Conservation (phyloP, 2,797 vertebrate species). For the Rhinophrynus dorsalis region DNA sequence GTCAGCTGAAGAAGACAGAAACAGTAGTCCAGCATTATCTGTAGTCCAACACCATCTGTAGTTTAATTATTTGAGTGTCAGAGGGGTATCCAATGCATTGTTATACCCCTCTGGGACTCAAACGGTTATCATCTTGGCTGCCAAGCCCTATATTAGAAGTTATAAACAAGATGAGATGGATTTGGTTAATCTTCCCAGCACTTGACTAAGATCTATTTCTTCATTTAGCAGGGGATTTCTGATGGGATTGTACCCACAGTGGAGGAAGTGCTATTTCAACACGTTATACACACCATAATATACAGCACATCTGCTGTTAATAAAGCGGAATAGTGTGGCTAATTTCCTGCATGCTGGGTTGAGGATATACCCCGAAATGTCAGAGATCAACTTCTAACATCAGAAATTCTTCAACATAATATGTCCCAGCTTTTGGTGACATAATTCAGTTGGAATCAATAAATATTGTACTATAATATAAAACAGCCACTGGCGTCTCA, state of each 20-base stretch:
- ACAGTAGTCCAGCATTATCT: too few relatives aligned
- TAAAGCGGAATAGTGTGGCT: slow-evolving; percentile 36
- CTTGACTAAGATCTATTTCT: not conserved
- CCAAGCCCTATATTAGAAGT: too few relatives aligned
- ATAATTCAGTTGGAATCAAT: slow-evolving; percentile 48
- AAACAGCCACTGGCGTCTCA: slow-evolving; percentile 39
- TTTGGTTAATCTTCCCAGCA: not conserved
- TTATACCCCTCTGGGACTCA: too few relatives aligned
- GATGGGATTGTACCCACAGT: not conserved
- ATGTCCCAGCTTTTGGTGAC: slow-evolving; percentile 39
- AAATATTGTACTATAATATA: slow-evolving; percentile 39
- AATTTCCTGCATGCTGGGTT: slow-evolving; percentile 43
- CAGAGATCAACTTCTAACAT: slow-evolving; percentile 48
- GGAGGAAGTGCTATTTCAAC: slow-evolving; percentile 9
- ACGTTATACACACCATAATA: slow-evolving; percentile 9
- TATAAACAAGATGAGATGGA: too few relatives aligned
- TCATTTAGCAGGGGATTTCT: not conserved
- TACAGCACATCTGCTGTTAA: slow-evolving; percentile 36
- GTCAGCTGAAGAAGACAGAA: too few relatives aligned
- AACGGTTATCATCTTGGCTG: too few relatives aligned
- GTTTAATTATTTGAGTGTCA: too few relatives aligned
- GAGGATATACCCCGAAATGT: slow-evolving; percentile 32
- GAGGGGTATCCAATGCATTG: too few relatives aligned
- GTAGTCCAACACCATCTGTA: too few relatives aligned
- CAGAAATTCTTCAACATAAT: slow-evolving; percentile 47